These are phyloP conservation scores for Otis tarda DNA, from an alignment of 2,113 vertebrate genomes.

Conservation along the genomic window DNA sequence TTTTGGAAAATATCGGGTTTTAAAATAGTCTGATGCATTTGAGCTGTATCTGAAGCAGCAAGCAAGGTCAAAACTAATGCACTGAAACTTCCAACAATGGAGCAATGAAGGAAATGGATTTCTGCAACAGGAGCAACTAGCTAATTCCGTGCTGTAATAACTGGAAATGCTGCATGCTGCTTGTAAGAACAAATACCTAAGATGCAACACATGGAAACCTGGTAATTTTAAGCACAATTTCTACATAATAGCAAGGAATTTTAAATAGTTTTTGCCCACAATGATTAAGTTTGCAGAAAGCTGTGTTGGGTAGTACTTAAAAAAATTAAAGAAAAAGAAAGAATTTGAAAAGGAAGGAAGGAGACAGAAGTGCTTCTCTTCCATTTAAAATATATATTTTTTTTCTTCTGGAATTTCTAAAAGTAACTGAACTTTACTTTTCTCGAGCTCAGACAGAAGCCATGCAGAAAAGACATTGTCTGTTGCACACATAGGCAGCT, in stretches of 20 bases:
- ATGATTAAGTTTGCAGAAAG: neutral
- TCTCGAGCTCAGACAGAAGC: neutral
- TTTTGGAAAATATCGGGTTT: neutral
- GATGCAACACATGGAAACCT: too few species aligned
- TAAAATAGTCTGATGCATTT: neutral
- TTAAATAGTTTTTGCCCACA: neutral
- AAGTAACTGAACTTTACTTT: neutral
- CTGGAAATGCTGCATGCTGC: neutral
- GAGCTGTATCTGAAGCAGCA: neutral
- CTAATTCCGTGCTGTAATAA: neutral
- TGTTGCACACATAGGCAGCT: accelerated
- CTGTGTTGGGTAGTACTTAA: neutral
- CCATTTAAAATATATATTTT: too few species aligned
- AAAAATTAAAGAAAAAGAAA: neutral
- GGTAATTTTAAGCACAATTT: neutral
- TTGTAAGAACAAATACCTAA: neutral
- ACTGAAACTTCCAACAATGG: neutral
- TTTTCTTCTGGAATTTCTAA: too few species aligned
- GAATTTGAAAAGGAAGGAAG: too few species aligned
- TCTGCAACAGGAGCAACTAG: neutral
- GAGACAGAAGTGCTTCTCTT: too few species aligned
- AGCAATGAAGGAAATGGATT: neutral
- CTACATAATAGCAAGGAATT: neutral
- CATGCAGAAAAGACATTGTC: neutral
- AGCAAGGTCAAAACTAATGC: neutral